Base-by-base conservation (phyloP, 2,888 invertebrate species). In the Andrena camellia region DNA sequence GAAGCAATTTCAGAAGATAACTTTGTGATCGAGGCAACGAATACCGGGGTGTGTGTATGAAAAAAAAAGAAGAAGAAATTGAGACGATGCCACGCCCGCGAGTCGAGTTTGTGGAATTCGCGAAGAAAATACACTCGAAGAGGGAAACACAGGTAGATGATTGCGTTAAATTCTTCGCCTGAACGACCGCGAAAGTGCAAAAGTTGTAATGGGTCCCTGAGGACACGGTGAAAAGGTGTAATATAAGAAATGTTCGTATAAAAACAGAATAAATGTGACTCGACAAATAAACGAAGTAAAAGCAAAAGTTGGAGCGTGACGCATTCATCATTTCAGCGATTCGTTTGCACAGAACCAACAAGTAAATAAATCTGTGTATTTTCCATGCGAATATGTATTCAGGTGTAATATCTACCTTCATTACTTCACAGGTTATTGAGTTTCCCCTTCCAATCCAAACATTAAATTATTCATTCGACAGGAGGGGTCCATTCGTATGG, bases 161-260 rank as follows among this genome's bases (percentile, higher is more conserved):
- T 90, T 88, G 86, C 86, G 90, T 88, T 90, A 88, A 91, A 90
- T 89, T 87, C 87, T 89, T 90, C 85, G 86, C 88, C 91, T 90
- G 87, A 91, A 91, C 91, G 90, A 89, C 85, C 86, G 48, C 31
- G 29, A 73, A 52, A 73, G 66, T 67, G 59, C 20, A 2, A 10
- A 35, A 77, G 64, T 77, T 77, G 26, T 23, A 63, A 54, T 52
- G 29, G 33, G 26, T 60, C 42, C 33, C 10, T 1, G 42, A 57
- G 48, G 57, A 57, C n/a, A 10, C 4, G 6, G 20, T 20, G 8
- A 31, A 17, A 20, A 57, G 17, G 33, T 7, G 23, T n/a, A 42
- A 33, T 26, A 13, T 17, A 17, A 42, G 20, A 52, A 35, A 54
- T 75, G 31, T 35, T 57, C 23, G 4, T 10, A 26, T 13, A 23